Evolutionary conservation across 2,888 invertebrate species (phyloP).

Genomic region (Pardosa pseudoannulata): DNA sequence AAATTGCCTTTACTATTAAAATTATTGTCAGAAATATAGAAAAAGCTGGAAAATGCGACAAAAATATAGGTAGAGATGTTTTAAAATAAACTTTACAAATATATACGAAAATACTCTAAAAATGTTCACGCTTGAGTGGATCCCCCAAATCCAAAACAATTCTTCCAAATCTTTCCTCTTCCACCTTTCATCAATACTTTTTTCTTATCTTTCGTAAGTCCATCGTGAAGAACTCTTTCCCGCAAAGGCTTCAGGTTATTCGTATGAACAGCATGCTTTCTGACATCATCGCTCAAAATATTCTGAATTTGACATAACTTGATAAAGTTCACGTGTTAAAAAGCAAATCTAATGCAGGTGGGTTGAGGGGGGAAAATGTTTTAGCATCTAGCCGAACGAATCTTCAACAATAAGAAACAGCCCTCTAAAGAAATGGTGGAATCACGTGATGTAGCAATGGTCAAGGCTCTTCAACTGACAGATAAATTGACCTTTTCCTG

Average conservation of each 20-base stretch:
- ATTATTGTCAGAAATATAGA: no score
- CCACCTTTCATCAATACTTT: no score
- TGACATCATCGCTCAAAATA: constrained; percentile 8
- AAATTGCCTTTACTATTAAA: no score
- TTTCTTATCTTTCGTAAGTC: no score
- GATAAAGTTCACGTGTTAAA: not conserved
- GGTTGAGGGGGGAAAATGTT: not conserved
- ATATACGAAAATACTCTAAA: no score
- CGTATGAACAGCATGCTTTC: not conserved
- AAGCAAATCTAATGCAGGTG: constrained; percentile 7
- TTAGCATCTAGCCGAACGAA: not conserved
- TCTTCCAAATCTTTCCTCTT: no score
- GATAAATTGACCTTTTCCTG: constrained; percentile 9
- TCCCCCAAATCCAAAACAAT: no score
- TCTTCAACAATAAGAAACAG: not conserved
- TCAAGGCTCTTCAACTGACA: constrained; percentile 23
- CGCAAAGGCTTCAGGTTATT: not conserved
- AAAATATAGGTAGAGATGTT: no score
- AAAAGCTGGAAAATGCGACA: no score
- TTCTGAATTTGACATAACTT: not conserved
- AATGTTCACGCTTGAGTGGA: no score
- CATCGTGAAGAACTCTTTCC: no score
- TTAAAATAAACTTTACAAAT: no score
- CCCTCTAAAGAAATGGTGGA: not conserved
- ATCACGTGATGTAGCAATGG: constrained; percentile 1